Evolutionary conservation across 2,797 vertebrate species (phyloP).

Genomic region (Lutra lutra): DNA sequence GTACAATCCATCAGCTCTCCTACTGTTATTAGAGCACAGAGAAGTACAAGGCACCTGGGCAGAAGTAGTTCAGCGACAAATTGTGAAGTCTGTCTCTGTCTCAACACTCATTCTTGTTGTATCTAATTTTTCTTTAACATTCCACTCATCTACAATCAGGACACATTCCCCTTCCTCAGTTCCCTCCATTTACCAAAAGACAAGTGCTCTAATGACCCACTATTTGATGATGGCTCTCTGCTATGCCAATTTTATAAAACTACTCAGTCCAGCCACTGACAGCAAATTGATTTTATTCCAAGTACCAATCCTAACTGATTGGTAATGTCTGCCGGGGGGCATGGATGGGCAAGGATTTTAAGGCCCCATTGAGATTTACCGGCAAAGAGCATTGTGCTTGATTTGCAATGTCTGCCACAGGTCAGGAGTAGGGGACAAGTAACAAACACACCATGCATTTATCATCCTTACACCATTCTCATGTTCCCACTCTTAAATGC

Average conservation of each 20-base stretch:
- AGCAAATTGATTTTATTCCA: conserved; percentile 5
- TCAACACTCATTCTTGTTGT: not conserved
- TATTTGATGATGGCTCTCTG: not conserved
- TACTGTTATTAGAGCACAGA: conserved; percentile 61
- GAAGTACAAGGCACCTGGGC: not conserved
- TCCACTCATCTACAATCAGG: not conserved
- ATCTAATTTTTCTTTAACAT: not conserved
- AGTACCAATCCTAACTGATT: not conserved
- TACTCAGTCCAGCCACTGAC: not conserved
- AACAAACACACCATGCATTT: not conserved
- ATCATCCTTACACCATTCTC: not conserved
- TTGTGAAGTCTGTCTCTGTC: not conserved
- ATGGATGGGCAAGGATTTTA: not conserved
- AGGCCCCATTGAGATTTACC: not conserved
- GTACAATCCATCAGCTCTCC: conserved; percentile 18
- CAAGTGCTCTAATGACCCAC: not conserved
- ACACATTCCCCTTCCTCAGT: not conserved
- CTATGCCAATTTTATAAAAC: not conserved
- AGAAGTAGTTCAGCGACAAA: conserved; percentile 12
- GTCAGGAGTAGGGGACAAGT: not conserved
- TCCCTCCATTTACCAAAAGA: not conserved
- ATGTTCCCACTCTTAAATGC: not conserved
- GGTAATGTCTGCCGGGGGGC: not conserved
- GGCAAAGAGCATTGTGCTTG: not conserved
- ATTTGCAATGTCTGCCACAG: not conserved